phyloP scores from a whole-genome alignment of 2,113 vertebrate genomes.

The Cololabis saira region DNA sequence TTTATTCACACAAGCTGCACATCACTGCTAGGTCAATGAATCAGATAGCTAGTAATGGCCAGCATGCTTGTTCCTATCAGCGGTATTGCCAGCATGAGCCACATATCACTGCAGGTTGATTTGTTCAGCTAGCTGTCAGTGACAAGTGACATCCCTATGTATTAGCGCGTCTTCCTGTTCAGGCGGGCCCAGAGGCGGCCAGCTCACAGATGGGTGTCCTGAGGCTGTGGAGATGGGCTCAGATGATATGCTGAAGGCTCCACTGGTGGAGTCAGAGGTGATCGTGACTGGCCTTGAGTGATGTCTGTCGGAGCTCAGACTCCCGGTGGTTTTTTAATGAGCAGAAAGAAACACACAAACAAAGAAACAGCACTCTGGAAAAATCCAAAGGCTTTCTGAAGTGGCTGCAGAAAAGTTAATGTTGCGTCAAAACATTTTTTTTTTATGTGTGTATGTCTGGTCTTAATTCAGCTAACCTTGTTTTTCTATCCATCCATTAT shows the following conservation, averaged over 20 bases:
- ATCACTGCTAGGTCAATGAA: conserved; percentile 62
- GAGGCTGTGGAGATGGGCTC: conserved; percentile 55
- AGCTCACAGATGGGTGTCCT: conserved; percentile 56
- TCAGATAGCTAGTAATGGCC: conserved; percentile 64
- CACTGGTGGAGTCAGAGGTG: conserved; percentile 70
- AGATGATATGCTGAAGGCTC: conserved; percentile 74
- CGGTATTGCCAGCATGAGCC: conserved; percentile 46
- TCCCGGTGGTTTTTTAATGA: conserved; percentile 68
- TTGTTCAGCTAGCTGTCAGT: conserved; percentile 51
- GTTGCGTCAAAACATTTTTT: background rate
- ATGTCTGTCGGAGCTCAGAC: conserved; percentile 51
- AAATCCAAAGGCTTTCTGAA: background rate
- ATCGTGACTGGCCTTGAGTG: conserved; percentile 70
- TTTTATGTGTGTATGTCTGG: too few species aligned
- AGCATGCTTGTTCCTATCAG: conserved; percentile 48
- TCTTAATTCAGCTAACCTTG: background rate
- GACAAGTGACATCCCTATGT: conserved; percentile 70
- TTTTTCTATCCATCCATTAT: background rate
- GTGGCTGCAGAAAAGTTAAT: conserved; percentile 1
- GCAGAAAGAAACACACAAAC: conserved; percentile 36
- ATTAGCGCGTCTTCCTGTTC: conserved; percentile 62
- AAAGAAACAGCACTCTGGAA: background rate
- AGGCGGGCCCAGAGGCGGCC: conserved; percentile 41
- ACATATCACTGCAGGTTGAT: conserved; percentile 67
- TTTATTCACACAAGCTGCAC: conserved; percentile 54